phyloP scores from a whole-genome alignment of 2,113 vertebrate species.

The Prolemur simus region DNA sequence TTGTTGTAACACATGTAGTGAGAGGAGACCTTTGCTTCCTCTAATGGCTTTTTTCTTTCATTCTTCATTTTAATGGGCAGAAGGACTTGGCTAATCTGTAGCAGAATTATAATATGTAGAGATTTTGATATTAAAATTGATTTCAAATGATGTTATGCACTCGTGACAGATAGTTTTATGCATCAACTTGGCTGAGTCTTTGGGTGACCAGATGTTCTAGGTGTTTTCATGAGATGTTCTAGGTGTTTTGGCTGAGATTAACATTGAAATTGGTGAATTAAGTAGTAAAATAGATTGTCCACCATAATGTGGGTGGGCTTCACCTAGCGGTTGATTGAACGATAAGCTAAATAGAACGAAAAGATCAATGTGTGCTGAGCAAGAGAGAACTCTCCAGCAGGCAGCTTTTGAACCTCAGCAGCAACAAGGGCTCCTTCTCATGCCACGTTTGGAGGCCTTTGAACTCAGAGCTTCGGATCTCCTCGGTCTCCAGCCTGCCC shows the following conservation, averaged over 20 bases:
- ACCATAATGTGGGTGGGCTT: not conserved
- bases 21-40: not conserved
- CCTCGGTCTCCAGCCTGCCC: not conserved
- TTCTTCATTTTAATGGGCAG: constrained; percentile 2
- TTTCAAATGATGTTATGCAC: not conserved
- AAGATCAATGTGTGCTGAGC: not conserved
- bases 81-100: not conserved
- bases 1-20: not conserved
- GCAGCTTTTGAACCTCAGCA: not conserved
- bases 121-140: not conserved
- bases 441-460: too few relatives aligned
- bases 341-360: not conserved
- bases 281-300: not conserved
- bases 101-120: not conserved
- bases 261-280: not conserved
- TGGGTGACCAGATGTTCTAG: not conserved
- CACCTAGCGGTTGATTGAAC: not conserved
- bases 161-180: not conserved
- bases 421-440: fast-evolving
- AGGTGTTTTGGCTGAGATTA: not conserved
- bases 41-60: not conserved
- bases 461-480: not conserved
- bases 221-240: not conserved
- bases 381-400: not conserved
- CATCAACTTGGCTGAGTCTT: not conserved